Evolutionary conservation across 2,797 vertebrate species (phyloP).

Genomic region (Phoxinus dragarum): DNA sequence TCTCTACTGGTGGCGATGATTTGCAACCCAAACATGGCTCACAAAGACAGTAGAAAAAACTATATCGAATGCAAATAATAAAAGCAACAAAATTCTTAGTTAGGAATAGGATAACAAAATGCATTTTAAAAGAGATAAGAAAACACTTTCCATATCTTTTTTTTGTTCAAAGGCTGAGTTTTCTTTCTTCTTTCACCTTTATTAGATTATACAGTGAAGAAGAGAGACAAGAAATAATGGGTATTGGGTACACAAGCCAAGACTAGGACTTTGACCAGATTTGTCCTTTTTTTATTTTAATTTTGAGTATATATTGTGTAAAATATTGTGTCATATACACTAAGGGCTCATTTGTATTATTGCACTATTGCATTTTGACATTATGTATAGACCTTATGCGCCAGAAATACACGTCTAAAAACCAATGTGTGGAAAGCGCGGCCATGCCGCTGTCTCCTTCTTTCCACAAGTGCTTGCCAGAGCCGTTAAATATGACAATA

Average conservation of each 20-base stretch:
- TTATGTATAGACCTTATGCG: too few species aligned
- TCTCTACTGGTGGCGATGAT: not conserved
- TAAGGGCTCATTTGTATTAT: too few species aligned
- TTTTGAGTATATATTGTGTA: not conserved
- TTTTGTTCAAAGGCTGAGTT: conserved; percentile 1
- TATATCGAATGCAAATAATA: not conserved
- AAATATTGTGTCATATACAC: not conserved
- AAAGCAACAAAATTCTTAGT: not conserved
- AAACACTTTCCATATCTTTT: not conserved
- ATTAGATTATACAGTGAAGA: not conserved
- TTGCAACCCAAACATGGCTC: not conserved
- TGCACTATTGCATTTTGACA: too few species aligned
- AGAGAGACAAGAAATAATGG: not conserved
- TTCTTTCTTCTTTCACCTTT: not conserved
- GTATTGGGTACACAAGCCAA: not conserved
- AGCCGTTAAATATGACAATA: too few species aligned
- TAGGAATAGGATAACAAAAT: not conserved
- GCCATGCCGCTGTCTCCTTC: too few species aligned
- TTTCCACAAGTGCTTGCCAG: too few species aligned
- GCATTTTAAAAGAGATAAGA: not conserved
- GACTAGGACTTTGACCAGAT: not conserved
- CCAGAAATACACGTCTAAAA: too few species aligned
- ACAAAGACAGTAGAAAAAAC: not conserved
- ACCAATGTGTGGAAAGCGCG: too few species aligned
- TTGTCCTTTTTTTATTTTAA: not conserved